These are phyloP conservation scores for Loriculus beryllinus DNA, from an alignment of 2,797 vertebrate species.

Conservation along the genomic window DNA sequence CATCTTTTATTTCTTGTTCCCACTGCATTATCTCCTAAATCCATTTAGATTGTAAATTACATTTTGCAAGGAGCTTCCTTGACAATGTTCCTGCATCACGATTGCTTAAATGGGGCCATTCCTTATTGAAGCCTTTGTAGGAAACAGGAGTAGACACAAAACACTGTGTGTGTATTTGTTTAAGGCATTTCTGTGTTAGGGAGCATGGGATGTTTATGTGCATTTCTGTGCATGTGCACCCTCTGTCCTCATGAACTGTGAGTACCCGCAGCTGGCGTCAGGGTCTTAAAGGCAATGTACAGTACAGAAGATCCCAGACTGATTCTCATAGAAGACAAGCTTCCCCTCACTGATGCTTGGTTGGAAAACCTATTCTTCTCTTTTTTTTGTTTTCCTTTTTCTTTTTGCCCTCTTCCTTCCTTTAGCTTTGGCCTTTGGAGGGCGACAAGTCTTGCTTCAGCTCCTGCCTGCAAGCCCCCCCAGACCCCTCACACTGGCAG, in stretches of 20 bases:
- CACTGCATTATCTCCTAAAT: neutral
- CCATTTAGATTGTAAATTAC: neutral
- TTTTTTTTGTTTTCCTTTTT: fast-evolving
- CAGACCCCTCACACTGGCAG: neutral
- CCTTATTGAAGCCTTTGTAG: neutral
- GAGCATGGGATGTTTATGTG: neutral
- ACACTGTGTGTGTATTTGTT: neutral
- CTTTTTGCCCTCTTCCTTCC: neutral
- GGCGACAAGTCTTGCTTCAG: neutral
- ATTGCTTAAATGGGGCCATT: neutral
- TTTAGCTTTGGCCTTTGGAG: constrained; percentile 5
- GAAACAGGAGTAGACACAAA: neutral
- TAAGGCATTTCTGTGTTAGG: neutral
- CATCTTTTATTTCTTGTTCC: neutral
- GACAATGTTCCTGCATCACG: neutral
- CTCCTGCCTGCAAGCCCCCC: neutral
- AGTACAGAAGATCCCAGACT: neutral
- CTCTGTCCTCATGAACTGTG: neutral
- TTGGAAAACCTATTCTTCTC: neutral
- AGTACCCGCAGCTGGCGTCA: neutral
- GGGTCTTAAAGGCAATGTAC: neutral
- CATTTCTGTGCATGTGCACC: neutral
- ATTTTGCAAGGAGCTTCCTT: neutral
- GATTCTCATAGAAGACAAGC: neutral
- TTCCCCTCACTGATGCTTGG: neutral